Evolutionary conservation across 1,140 invertebrate genomes (phyloP), one percentile per base, ranked within the genome.

Genomic region (Drosophila teissieri): DNA sequence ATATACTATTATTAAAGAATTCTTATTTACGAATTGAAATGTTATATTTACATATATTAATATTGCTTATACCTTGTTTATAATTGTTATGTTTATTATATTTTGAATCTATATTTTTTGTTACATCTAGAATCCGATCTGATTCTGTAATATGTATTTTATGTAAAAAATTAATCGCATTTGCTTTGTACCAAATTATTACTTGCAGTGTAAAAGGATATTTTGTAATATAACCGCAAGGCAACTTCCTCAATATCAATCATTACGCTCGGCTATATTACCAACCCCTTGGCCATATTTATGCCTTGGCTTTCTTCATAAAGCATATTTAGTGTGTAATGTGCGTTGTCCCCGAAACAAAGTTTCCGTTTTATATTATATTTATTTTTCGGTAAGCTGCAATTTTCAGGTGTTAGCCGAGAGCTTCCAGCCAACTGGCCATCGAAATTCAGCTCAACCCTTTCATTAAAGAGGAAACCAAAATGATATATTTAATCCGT

Each of bases 401-500:
- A 77, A 73, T 76, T 76, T 89, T 88, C 83, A 88, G 83, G 83
- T 88, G 83, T 88, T 89, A 76, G 80, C 80, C 45, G 34, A 55
- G 53, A 52, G 61, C 54, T 48, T 55, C 63, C 49, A 70, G 2
- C 42, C 34, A 68, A 69, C 65, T 68, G 67, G 39, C 40, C 67
- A 69, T 12, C 51, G 42, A 61, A 58, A 55, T 67, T 65, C 39
- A 62, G 74, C 67, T 58, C 84, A 84, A 83, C 84, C 84, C 83
- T 76, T 83, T 88, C 84, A 88, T 89, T 88, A 88, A 82, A 82
- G 64, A 65, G 84, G 48, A 40, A 67, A 36, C 76, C 60, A 83
- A 88, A 88, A 88, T 89, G 83, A 88, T 88, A 89, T 88, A 90
- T 88, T 88, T 88, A 88, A 88, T 88, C 84, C 84, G 85, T 90